Conservation (phyloP, 2,797 vertebrate genomes). For the Petrocephalus sullivani region DNA sequence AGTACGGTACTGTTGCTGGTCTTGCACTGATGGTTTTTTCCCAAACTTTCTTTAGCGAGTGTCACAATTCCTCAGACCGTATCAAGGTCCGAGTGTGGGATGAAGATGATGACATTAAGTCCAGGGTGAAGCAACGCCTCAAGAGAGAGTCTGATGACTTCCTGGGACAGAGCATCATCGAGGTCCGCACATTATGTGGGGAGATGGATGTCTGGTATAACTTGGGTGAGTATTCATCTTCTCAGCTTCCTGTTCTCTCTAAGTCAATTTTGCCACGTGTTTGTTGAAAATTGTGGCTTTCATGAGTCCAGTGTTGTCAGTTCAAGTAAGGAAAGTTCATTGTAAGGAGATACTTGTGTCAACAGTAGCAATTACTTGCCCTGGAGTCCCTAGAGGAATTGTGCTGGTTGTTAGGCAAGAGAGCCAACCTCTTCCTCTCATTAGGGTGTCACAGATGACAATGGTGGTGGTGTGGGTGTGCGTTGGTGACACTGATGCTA, state of each 20-base stretch:
- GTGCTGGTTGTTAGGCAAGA: not conserved
- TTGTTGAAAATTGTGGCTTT: not conserved
- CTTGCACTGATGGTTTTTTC: not conserved
- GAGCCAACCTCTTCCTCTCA: not conserved
- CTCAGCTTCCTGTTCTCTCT: not conserved
- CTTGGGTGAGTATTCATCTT: conserved; percentile 68
- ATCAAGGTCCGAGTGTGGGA: conserved; percentile 96
- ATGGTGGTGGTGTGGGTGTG: not conserved
- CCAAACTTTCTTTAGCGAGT: conserved; percentile 64
- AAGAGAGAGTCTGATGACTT: conserved; percentile 96
- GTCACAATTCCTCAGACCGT: conserved; percentile 94
- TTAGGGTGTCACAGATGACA: not conserved
- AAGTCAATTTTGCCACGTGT: not conserved
- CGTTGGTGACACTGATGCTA: not conserved
- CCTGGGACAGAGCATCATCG: conserved; percentile 94
- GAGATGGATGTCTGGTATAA: conserved; percentile 99
- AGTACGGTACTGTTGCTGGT: not conserved
- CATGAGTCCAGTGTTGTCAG: not conserved
- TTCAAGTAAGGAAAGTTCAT: not conserved
- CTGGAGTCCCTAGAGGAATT: not conserved
- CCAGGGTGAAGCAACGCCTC: conserved; percentile 89
- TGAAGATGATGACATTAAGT: conserved; percentile 96
- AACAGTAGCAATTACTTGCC: not conserved
- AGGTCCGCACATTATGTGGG: conserved; percentile 90
- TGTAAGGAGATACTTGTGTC: not conserved